Evolutionary conservation across 2,888 invertebrate species (phyloP).

Genomic region (Ormyrus labotus): DNA sequence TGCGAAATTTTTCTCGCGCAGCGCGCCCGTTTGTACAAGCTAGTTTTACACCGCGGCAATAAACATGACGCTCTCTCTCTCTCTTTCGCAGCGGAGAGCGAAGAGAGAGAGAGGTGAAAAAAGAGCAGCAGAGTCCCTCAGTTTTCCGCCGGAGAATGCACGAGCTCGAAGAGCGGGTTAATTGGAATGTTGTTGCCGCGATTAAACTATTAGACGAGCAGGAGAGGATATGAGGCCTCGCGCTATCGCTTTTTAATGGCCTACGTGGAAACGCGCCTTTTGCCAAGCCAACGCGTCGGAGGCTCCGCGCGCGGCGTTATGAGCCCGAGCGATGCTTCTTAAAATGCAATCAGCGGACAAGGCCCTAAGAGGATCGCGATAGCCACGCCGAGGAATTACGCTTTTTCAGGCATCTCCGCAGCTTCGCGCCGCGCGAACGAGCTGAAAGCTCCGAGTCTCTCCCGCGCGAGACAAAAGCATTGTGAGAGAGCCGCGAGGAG

Average conservation of each 20-base stretch:
- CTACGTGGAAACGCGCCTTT: constrained; percentile 45
- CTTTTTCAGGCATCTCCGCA: neutral
- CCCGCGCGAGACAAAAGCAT: too few relatives aligned
- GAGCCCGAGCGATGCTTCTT: constrained; percentile 29
- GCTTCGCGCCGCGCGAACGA: too few relatives aligned
- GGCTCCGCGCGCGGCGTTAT: neutral
- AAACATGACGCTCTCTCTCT: constrained; percentile 57
- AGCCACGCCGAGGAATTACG: neutral
- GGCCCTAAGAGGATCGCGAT: neutral
- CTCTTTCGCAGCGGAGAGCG: constrained; percentile 8
- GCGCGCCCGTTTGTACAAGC: constrained; percentile 62
- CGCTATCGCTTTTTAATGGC: constrained; percentile 53
- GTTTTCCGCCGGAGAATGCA: neutral
- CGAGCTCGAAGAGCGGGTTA: constrained; percentile 58
- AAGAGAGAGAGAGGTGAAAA: neutral
- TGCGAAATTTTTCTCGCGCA: constrained; percentile 69
- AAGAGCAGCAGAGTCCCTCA: neutral
- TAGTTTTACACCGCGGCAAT: constrained; percentile 64
- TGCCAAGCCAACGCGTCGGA: neutral
- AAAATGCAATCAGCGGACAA: constrained; percentile 50
- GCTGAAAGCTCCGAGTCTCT: too few relatives aligned
- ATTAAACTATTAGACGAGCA: constrained; percentile 68
- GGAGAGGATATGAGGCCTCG: neutral
- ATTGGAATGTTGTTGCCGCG: constrained; percentile 69
- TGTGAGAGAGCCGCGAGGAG: too few relatives aligned